Conservation (phyloP, 1,140 invertebrate species). For the Brachystomella parvula region DNA sequence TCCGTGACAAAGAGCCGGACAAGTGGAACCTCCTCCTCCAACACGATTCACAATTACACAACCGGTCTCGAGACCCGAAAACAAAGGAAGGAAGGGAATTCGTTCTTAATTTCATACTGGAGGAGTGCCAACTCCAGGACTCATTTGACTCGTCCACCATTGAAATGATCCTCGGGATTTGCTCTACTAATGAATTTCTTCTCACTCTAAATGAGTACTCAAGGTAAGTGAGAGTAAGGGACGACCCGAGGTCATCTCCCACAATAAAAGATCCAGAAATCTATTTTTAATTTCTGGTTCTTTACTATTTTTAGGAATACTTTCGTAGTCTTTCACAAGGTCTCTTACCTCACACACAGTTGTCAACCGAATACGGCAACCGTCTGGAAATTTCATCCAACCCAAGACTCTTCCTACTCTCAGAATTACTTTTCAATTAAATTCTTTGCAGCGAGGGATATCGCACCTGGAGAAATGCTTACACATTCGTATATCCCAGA, state of each 20-base stretch:
- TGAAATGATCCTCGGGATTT: slow-evolving; percentile 7
- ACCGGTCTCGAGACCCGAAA: background rate
- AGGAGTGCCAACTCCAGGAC: background rate
- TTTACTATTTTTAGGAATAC: slow-evolving; percentile 1
- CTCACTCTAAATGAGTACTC: background rate
- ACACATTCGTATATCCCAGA: slow-evolving; percentile 9
- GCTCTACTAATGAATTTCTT: slow-evolving; percentile 2
- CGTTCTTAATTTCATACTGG: slow-evolving; percentile 7
- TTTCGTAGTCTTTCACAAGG: slow-evolving; percentile 1
- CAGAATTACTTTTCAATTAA: slow-evolving; percentile 14
- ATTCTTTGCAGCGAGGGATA: slow-evolving; percentile 5
- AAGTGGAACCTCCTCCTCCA: background rate
- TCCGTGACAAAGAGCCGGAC: background rate
- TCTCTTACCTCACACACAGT: slow-evolving; percentile 12
- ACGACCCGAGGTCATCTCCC: too few species aligned
- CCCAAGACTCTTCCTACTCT: background rate
- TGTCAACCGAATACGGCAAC: slow-evolving; percentile 3
- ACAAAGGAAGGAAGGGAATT: background rate
- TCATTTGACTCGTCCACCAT: background rate
- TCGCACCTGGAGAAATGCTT: background rate
- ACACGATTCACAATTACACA: background rate
- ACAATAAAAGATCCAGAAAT: too few species aligned
- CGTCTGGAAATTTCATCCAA: slow-evolving; percentile 9
- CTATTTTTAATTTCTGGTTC: too few species aligned
- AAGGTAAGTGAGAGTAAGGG: slow-evolving; percentile 3